Base-by-base conservation (phyloP, 2,888 invertebrate genomes). In the Phrixothrix hirtus region DNA sequence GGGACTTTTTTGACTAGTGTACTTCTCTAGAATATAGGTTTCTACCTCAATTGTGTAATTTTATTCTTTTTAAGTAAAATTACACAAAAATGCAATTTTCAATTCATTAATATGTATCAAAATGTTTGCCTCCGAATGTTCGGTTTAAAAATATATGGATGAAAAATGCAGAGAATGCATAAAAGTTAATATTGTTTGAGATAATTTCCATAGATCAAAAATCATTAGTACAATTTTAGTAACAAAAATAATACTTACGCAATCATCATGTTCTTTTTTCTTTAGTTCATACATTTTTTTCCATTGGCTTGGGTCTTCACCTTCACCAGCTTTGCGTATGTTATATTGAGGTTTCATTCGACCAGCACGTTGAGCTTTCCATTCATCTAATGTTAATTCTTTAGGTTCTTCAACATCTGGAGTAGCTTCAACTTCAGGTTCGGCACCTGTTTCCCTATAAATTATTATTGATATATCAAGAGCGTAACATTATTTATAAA, bases 351-450 rank as follows among this genome's bases (percentile, higher is more conserved):
- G 92, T 75, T 92, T 90, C 55, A 84, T 83, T 64, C 93, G 86
- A 69, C 84, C 83, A 69, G 86, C 85, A 68, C 90, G 89, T 67
- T 90, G 79, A 49, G 92, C 93, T 77, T 93, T 93, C 87, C 92
- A 96, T 81, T 96, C 95, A 72, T 95, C 95, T 64, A 95, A 80
- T 26, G 96, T 96, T 74, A 96, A 81, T 78, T 90, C 91, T 68
- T 89, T 88, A 38, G 88, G 84, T 74, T 88, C 89, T 61, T 91
- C 91, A 67, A 90, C 91, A 42, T 80, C 81, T 1, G 76, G 73
- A 1, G 66, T 57, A 34, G 63, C 57, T 61, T 71, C 74, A 16
- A 70, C 70, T 55, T 71, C 72, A 17, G 62, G 51, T 57, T 64
- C 65, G 3, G 59, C 48, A 60, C 67, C 69, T n/a, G 12, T 31